Conservation (phyloP, 2,888 invertebrate genomes). For the Drosophila aldrichi region DNA sequence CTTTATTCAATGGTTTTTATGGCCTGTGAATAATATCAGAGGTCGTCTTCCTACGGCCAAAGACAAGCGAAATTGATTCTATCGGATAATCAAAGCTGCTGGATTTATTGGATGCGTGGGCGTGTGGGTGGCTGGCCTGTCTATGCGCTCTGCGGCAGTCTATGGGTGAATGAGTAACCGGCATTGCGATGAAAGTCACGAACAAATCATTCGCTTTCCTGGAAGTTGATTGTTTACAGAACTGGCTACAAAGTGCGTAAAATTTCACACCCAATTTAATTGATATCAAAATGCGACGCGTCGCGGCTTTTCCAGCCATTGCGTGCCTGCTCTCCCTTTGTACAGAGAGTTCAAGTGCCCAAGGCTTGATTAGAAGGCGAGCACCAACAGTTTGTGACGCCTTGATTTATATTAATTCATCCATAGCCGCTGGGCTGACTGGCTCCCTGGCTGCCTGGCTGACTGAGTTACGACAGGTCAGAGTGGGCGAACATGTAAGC, state of each 20-base stretch:
- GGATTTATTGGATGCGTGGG: slow-evolving; percentile 18
- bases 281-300: slow-evolving; percentile 24
- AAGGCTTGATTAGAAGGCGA: slow-evolving; percentile 44
- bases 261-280: slow-evolving; percentile 59
- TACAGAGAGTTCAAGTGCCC: slow-evolving; percentile 21
- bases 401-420: slow-evolving; percentile 57
- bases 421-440: slow-evolving; percentile 3
- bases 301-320: background rate
- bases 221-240: slow-evolving; percentile 1
- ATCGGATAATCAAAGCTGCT: slow-evolving; percentile 14
- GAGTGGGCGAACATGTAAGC: background rate
- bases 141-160: background rate
- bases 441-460: background rate
- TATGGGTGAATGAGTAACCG: background rate
- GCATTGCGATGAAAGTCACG: slow-evolving; percentile 12
- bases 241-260: slow-evolving; percentile 5
- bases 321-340: slow-evolving; percentile 1
- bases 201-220: slow-evolving; percentile 4
- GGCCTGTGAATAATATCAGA: background rate
- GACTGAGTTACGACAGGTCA: background rate
- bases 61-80: slow-evolving; percentile 29
- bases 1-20: background rate
- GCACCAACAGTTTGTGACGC: slow-evolving; percentile 52
- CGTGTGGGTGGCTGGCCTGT: background rate
- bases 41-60: background rate